Conservation (phyloP, 2,888 invertebrate species). For the Dorcus parallelipipedus region DNA sequence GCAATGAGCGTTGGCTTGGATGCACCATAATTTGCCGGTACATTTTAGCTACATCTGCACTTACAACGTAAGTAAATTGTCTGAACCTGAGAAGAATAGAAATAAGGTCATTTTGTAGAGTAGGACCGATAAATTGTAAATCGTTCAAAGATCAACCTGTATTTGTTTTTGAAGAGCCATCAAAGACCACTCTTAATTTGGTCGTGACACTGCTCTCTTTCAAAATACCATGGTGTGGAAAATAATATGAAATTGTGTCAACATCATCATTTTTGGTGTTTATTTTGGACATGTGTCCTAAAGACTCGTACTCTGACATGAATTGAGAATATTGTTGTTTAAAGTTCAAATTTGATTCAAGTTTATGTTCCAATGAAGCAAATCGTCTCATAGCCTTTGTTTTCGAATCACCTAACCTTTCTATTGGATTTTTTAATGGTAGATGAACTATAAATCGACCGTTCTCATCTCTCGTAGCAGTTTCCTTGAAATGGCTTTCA, state of each 20-base stretch:
- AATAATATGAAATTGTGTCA: constrained; percentile 6
- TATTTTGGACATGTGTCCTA: constrained; percentile 20
- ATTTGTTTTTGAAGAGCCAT: constrained; percentile 14
- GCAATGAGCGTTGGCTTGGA: constrained; percentile 22
- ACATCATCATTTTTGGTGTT: neutral
- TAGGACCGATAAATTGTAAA: constrained; percentile 9
- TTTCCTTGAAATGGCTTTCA: too few species aligned
- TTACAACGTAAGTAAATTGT: constrained; percentile 21
- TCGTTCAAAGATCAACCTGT: constrained; percentile 20
- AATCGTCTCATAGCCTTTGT: constrained; percentile 13
- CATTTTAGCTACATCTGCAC: constrained; percentile 34
- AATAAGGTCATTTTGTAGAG: constrained; percentile 27
- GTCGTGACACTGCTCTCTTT: constrained; percentile 18
- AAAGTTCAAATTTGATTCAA: constrained; percentile 12
- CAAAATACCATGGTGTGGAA: constrained; percentile 22
- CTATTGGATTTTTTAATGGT: too few species aligned
- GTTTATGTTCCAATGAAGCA: constrained; percentile 12
- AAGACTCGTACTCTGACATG: constrained; percentile 20
- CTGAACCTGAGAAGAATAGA: constrained; percentile 31
- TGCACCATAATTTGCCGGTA: constrained; percentile 31
- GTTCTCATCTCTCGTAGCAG: neutral
- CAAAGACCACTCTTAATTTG: constrained; percentile 21
- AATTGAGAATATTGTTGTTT: constrained; percentile 16
- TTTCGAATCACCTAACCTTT: constrained; percentile 15
- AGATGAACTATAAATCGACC: neutral